Percentiles rank a stretch among this genome's conserved stretches.
Conservation (phyloP, 2,797 vertebrate species). For the Thunnus albacares region DNA sequence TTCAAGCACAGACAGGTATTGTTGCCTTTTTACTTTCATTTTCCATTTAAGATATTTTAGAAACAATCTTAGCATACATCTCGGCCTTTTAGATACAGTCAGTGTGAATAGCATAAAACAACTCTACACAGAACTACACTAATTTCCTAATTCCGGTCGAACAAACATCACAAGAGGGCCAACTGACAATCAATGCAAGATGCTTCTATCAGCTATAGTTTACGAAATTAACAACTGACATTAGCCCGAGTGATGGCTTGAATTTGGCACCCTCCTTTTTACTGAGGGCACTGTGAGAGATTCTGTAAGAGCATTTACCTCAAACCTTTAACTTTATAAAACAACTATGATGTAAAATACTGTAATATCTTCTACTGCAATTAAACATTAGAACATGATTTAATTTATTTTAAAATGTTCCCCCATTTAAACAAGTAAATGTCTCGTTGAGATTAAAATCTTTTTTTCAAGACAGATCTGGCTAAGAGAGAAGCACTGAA, state of each 20-base stretch:
- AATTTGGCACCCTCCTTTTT: neutral
- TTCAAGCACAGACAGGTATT: neutral
- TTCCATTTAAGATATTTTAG: neutral
- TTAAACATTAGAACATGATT: constrained; percentile 10
- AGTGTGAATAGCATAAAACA: neutral
- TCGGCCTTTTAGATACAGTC: neutral
- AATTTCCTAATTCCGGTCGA: neutral
- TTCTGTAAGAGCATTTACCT: neutral
- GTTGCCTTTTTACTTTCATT: neutral
- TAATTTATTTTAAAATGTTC: too few species aligned
- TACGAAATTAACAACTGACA: neutral
- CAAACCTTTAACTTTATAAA: neutral
- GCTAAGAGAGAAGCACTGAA: too few species aligned
- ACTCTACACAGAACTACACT: neutral
- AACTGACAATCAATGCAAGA: neutral
- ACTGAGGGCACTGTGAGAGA: neutral
- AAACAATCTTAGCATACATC: neutral
- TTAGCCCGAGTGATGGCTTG: too few species aligned
- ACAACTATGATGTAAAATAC: neutral
- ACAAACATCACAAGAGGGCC: neutral
- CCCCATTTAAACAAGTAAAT: too few species aligned
- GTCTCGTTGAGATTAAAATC: neutral
- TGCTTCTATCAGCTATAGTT: neutral
- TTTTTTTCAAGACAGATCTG: too few species aligned
- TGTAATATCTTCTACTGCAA: neutral